Base-by-base conservation (phyloP, 2,113 vertebrate genomes). In the Anas platyrhynchos region DNA sequence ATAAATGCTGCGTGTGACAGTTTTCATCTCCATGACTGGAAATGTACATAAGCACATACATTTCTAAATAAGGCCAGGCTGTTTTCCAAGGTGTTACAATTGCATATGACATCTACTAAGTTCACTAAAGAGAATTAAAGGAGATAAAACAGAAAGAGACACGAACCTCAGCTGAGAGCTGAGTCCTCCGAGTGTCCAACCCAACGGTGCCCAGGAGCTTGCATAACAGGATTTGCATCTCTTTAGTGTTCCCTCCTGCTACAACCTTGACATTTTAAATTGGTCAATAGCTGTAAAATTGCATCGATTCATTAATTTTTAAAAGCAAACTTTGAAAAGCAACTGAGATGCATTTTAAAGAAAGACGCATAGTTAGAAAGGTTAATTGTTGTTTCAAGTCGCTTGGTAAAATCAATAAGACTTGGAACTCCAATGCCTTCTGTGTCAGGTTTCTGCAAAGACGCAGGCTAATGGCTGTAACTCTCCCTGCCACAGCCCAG, bases 251-350 rank as follows among this genome's bases (percentile, higher is more conserved):
- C 61, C 16, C 41, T 61, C 66, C 69, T 73, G 1, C 68, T 75
- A 4, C 61, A 54, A 5, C 90, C 88, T 36, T 86, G 94, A 78
- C 96, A 96, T 97, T 97, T 93, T 18, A 4, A 74, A 41, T 17
- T 71, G 88, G 85, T 94, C 93, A 86, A 84, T 93, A 59, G 73
- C 43, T 66, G 92, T 16, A 74, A 92, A 95, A 56, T 17, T 2
- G 1, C 65, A 95, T 95, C 0, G 56, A 92, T 91, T 66, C 36
- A 23, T 62, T 52, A 73, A 27, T 82, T 59, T 92, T 89, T 73
- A 62, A 81, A 88, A 83, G 81, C 81, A 73, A 93, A 81, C 63
- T 85, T 48, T 12, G 72, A 66, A 59, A 73, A 93, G 68, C n/a
- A 5, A 2, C 56, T 0, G 5, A 36, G 86, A 17, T 9, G 38